phyloP scores from a whole-genome alignment of 2,113 vertebrate genomes.

The Urocynchramus pylzowi region DNA sequence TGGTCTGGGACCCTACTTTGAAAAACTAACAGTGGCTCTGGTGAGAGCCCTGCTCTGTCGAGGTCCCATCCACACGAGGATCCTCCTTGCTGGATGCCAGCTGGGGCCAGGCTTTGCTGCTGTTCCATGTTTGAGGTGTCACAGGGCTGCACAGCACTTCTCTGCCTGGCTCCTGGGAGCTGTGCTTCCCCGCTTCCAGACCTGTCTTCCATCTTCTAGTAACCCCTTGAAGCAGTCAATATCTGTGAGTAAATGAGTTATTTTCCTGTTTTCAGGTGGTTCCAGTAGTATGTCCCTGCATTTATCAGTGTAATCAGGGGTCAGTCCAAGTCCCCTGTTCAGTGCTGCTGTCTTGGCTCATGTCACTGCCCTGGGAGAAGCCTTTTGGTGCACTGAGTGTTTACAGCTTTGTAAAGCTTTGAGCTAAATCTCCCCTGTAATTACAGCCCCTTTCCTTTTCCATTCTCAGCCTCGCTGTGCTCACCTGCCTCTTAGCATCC shows the following conservation, averaged over 20 bases:
- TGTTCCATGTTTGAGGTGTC: accelerated
- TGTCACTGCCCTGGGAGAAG: not conserved
- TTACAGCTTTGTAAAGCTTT: not conserved
- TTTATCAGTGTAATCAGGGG: too few species aligned
- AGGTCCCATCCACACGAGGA: not conserved
- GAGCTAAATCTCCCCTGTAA: not conserved
- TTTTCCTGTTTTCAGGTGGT: not conserved
- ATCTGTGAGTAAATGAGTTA: not conserved
- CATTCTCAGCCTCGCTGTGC: not conserved
- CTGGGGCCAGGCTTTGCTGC: accelerated
- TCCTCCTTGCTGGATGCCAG: not conserved
- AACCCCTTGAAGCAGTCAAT: accelerated
- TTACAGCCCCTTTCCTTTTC: not conserved
- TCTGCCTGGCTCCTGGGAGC: not conserved
- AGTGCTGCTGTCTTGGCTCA: accelerated
- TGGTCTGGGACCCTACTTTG: not conserved
- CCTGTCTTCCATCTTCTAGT: not conserved
- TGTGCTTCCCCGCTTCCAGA: not conserved
- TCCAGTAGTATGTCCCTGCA: not conserved
- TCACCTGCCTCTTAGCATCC: not conserved
- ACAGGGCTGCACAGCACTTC: accelerated
- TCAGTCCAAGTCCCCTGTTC: not conserved
- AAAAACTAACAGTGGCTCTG: not conserved
- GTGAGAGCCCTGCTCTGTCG: not conserved
- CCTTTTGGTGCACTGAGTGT: not conserved